Percentiles rank a stretch among this genome's conserved stretches.
Conservation (phyloP, 2,888 invertebrate genomes). For the Rotaria macrura region DNA sequence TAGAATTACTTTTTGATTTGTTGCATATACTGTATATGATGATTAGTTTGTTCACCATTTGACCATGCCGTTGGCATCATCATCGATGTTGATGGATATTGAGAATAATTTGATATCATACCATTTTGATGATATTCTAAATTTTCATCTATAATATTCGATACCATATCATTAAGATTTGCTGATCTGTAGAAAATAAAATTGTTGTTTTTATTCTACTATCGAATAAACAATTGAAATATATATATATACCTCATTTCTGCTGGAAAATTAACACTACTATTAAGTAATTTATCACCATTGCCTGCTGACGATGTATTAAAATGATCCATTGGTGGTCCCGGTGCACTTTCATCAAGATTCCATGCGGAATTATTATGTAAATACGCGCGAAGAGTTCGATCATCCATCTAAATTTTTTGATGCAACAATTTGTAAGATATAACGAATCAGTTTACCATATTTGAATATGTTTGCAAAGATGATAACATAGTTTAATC, state of each 20-base stretch:
- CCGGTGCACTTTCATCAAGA: neutral
- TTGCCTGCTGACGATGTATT: neutral
- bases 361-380: neutral
- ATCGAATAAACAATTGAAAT: neutral
- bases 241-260: neutral
- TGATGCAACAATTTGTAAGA: too few species aligned
- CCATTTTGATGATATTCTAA: neutral
- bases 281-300: neutral
- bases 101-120: neutral
- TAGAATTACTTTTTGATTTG: neutral
- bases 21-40: neutral
- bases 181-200: constrained; percentile 10
- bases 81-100: neutral
- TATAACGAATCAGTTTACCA: neutral
- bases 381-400: neutral
- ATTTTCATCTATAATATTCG: constrained; percentile 9
- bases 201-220: too few species aligned
- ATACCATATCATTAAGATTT: constrained; percentile 2
- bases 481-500: neutral
- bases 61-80: neutral
- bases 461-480: neutral
- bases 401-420: neutral
- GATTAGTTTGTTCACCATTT: neutral
- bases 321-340: neutral
- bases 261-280: neutral